These are phyloP conservation scores for Diabrotica balteata DNA, from an alignment of 2,888 invertebrate species.

Conservation along the genomic window DNA sequence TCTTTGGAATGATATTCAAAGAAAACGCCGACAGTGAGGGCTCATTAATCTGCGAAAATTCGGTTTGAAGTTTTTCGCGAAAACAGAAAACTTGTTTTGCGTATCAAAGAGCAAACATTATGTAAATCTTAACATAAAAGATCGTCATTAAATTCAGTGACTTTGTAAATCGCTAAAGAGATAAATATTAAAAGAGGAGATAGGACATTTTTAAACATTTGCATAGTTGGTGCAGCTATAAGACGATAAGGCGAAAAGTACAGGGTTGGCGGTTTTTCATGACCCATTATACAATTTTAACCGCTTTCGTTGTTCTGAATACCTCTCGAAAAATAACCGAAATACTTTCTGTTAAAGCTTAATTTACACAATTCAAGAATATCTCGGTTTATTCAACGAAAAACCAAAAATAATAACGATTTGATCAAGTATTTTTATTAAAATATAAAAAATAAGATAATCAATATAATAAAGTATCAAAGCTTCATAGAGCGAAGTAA, in stretches of 20 bases:
- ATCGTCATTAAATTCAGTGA: conserved; percentile 56
- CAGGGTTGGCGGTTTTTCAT: too few relatives aligned
- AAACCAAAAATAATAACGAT: too few relatives aligned
- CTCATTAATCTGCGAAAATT: conserved; percentile 35
- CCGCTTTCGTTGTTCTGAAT: too few relatives aligned
- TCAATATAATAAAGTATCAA: too few relatives aligned
- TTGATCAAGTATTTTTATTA: too few relatives aligned
- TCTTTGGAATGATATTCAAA: conserved; percentile 24
- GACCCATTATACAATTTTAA: too few relatives aligned
- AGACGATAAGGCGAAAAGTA: not conserved
- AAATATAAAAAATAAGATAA: too few relatives aligned
- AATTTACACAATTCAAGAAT: too few relatives aligned
- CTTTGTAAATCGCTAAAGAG: conserved; percentile 50
- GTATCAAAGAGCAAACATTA: conserved; percentile 53
- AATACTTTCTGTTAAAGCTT: too few relatives aligned
- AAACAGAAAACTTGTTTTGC: conserved; percentile 46
- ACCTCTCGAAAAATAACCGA: too few relatives aligned
- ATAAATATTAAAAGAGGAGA: conserved; percentile 53
- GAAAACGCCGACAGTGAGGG: conserved; percentile 22
- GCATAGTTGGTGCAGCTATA: not conserved
- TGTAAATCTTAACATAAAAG: conserved; percentile 55
- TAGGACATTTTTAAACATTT: conserved; percentile 38
- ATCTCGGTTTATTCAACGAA: too few relatives aligned
- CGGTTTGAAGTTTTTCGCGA: conserved; percentile 36
- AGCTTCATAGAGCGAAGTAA: too few relatives aligned